Conservation (phyloP, 2,797 vertebrate genomes). For the Halcyon badia region DNA sequence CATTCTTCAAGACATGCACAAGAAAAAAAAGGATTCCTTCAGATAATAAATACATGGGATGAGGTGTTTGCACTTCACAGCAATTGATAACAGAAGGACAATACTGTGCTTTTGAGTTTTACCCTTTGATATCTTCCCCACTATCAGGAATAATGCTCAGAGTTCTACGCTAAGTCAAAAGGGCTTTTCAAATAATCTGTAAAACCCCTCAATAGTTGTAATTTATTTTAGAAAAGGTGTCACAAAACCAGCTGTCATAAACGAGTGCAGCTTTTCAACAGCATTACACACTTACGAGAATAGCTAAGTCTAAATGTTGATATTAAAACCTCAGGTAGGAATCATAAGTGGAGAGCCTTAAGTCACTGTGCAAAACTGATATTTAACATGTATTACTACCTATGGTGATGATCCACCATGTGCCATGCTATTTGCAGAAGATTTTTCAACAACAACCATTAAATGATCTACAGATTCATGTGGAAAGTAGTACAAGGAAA, state of each 20-base stretch:
- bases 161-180: not conserved
- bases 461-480: not conserved
- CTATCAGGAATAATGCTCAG: not conserved
- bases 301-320: not conserved
- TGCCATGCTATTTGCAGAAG: not conserved
- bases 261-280: not conserved
- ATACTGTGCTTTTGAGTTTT: not conserved
- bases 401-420: not conserved
- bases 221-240: not conserved
- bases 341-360: not conserved
- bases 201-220: not conserved
- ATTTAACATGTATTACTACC: not conserved
- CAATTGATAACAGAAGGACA: not conserved
- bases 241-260: not conserved
- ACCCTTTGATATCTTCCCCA: not conserved
- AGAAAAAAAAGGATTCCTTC: constrained; percentile 1
- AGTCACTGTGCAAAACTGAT: not conserved
- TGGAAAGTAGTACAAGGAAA: not conserved
- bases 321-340: not conserved
- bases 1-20: constrained; percentile 86
- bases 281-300: not conserved
- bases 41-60: not conserved
- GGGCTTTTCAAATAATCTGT: not conserved
- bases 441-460: not conserved
- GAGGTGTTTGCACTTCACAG: not conserved